Percentiles rank a stretch among this genome's conserved stretches.
phyloP scores from a whole-genome alignment of 2,113 vertebrate genomes.

The Lagenorhynchus albirostris region DNA sequence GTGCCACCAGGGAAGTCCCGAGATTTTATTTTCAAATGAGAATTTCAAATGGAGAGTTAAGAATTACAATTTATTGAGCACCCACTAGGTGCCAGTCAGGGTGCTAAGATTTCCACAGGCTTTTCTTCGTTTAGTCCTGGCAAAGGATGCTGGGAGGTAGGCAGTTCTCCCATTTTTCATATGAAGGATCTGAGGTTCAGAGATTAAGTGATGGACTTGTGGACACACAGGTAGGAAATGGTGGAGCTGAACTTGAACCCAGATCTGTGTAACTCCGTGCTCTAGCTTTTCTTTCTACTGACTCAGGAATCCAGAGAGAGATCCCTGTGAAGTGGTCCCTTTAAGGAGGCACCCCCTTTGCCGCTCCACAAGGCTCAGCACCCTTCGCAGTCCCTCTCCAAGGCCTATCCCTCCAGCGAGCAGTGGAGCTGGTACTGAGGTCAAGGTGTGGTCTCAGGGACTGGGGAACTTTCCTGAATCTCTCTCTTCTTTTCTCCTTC shows the following conservation, averaged over 20 bases:
- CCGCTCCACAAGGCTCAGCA: not conserved
- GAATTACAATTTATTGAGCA: not conserved
- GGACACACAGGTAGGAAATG: fast-evolving
- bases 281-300: not conserved
- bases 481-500: not conserved
- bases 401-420: not conserved
- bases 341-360: not conserved
- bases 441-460: too few species aligned
- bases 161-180: not conserved
- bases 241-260: not conserved
- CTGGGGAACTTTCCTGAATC: not conserved
- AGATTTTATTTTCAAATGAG: not conserved
- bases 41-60: not conserved
- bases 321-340: not conserved
- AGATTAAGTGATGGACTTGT: fast-evolving
- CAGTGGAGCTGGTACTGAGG: not conserved
- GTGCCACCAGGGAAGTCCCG: not conserved
- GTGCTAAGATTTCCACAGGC: not conserved
- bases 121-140: not conserved
- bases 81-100: not conserved
- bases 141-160: fast-evolving
- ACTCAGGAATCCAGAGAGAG: not conserved
- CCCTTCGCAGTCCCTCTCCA: fast-evolving
- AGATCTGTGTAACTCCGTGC: not conserved
- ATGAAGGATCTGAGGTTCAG: not conserved